Conservation (phyloP, 2,888 invertebrate genomes). For the Tetragonisca angustula region DNA sequence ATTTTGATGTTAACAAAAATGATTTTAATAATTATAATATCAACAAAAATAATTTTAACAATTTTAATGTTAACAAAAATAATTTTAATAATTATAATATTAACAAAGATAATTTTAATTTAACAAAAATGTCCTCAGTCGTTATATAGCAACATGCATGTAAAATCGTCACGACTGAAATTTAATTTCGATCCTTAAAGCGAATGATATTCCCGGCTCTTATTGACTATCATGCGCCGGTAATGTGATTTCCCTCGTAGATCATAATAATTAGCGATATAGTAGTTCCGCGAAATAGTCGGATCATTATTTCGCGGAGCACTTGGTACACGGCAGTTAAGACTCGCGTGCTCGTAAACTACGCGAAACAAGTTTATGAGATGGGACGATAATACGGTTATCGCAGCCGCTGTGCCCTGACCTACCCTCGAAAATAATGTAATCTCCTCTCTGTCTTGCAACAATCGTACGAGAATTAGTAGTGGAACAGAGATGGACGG, state of each 20-base stretch:
- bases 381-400: constrained; percentile 67
- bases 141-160: too few species aligned
- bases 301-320: constrained; percentile 44
- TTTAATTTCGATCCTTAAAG: not conserved
- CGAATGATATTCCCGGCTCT: too few species aligned
- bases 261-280: constrained; percentile 44
- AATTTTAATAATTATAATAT: too few species aligned
- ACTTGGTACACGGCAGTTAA: constrained; percentile 45
- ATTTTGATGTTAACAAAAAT: too few species aligned
- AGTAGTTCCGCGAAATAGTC: constrained; percentile 24
- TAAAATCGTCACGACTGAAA: not conserved
- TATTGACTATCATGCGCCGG: not conserved
- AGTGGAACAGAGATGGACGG: not conserved
- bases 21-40: too few species aligned
- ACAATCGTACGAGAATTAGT: constrained; percentile 18
- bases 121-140: too few species aligned
- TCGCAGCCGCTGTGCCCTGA: constrained; percentile 59
- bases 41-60: too few species aligned
- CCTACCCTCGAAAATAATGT: constrained; percentile 64
- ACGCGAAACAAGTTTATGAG: constrained; percentile 62
- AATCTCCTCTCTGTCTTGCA: constrained; percentile 35
- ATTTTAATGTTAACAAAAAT: too few species aligned
- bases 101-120: too few species aligned
- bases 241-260: constrained; percentile 21
- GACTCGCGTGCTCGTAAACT: constrained; percentile 62